phyloP scores from a whole-genome alignment of 2,888 invertebrate genomes.

The Eutolmus rufibarbis region DNA sequence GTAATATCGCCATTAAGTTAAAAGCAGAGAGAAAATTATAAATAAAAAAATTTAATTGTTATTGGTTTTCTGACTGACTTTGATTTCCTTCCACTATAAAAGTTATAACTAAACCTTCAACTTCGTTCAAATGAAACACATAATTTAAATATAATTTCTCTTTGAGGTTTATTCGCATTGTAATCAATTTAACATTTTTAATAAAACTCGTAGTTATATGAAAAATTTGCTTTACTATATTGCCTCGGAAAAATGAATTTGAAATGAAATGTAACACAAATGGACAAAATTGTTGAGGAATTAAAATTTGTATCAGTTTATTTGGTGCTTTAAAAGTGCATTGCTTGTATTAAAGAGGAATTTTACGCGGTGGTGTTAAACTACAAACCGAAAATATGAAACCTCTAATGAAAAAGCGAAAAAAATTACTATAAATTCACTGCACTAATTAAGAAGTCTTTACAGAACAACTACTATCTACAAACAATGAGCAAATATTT shows the following conservation, averaged over 20 bases:
- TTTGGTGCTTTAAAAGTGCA: background rate
- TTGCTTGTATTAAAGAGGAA: background rate
- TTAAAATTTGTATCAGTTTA: background rate
- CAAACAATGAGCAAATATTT: slow-evolving; percentile 8
- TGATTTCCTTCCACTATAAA: too few species aligned
- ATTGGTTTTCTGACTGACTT: too few species aligned
- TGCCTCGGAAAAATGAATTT: background rate
- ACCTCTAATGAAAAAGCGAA: slow-evolving; percentile 3
- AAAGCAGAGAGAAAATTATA: too few species aligned
- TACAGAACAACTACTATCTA: slow-evolving; percentile 3
- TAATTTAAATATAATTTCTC: too few species aligned
- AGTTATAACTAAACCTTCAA: too few species aligned
- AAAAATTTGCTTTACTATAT: too few species aligned
- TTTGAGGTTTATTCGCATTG: too few species aligned
- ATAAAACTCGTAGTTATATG: too few species aligned
- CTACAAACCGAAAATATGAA: background rate
- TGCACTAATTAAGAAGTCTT: slow-evolving; percentile 10
- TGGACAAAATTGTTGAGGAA: background rate
- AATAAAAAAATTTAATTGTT: too few species aligned
- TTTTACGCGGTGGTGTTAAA: background rate
- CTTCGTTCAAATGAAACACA: too few species aligned
- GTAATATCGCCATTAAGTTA: too few species aligned
- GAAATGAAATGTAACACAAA: slow-evolving; percentile 1
- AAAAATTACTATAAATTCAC: background rate
- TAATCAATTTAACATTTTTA: too few species aligned